Conservation (phyloP, 2,888 invertebrate genomes). For the Lingula anatina region DNA sequence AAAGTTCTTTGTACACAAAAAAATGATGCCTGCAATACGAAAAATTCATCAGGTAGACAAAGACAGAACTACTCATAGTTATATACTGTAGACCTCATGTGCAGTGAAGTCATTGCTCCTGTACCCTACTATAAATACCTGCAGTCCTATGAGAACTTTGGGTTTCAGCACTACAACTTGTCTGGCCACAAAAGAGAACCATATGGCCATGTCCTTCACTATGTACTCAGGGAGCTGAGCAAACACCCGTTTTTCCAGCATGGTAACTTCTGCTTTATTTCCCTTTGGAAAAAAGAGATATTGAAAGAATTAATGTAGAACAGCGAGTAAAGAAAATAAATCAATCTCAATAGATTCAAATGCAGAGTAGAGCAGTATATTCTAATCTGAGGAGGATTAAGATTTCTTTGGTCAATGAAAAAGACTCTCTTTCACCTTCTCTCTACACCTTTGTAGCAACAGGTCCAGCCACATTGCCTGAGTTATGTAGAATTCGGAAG, state of each 20-base stretch:
- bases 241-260: slow-evolving; percentile 8
- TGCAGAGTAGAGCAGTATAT: too few relatives aligned
- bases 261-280: too few relatives aligned
- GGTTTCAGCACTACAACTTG: slow-evolving; percentile 8
- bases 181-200: slow-evolving; percentile 14
- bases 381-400: too few relatives aligned
- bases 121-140: slow-evolving; percentile 5
- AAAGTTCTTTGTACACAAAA: neutral
- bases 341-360: too few relatives aligned
- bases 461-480: slow-evolving; percentile 11
- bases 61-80: neutral
- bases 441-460: slow-evolving; percentile 5
- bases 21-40: neutral
- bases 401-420: neutral
- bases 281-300: too few relatives aligned
- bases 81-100: too few relatives aligned
- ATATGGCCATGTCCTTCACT: slow-evolving; percentile 16
- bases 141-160: slow-evolving; percentile 5
- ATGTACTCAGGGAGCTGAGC: slow-evolving; percentile 15
- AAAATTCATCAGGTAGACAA: neutral
- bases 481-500: slow-evolving; percentile 14
- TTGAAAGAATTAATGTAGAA: too few relatives aligned
- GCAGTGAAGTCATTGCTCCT: too few relatives aligned
- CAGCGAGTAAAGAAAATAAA: too few relatives aligned
- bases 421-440: slow-evolving; percentile 4